Percentiles rank a stretch among this genome's conserved stretches.
phyloP scores from a whole-genome alignment of 92 coral and sea anemone species.

The Epizoanthus rinbou region DNA sequence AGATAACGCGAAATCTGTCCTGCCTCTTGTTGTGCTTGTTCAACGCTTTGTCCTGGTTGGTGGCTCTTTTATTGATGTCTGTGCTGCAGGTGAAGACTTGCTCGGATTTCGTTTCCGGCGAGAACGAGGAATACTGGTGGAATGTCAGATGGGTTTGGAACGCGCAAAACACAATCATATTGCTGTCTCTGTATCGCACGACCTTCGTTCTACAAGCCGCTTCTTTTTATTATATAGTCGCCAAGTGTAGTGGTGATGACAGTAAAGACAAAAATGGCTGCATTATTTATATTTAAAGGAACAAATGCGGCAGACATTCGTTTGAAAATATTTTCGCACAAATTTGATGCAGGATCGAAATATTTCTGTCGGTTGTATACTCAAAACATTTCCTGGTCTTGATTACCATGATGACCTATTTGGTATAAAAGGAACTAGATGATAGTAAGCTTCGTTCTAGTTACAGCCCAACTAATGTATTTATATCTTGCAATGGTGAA shows the following conservation, averaged over 20 bases:
- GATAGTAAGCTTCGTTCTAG: no score
- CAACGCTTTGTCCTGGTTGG: slow-evolving; percentile 18
- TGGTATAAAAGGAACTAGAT: no score
- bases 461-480: no score
- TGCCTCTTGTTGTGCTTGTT: slow-evolving; percentile 1
- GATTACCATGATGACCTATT: no score
- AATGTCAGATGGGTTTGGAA: slow-evolving; percentile 7
- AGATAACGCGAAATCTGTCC: slow-evolving; percentile 1
- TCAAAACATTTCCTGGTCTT: no score
- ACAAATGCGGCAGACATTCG: no score
- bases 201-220: background rate
- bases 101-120: slow-evolving; percentile 3
- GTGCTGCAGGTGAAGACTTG: slow-evolving; percentile 1
- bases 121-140: slow-evolving; percentile 18
- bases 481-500: no score
- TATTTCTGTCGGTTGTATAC: no score
- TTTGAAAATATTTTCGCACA: no score
- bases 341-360: no score
- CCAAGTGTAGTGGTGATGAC: background rate
- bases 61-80: background rate
- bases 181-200: slow-evolving; percentile 3
- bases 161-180: background rate
- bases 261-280: background rate
- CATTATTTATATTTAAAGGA: background rate
- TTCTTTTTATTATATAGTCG: background rate